These are phyloP conservation scores for Diacarnus erythraeanus DNA, from an alignment of 37 sponge, comb jelly and placozoan species.

Conservation along the genomic window DNA sequence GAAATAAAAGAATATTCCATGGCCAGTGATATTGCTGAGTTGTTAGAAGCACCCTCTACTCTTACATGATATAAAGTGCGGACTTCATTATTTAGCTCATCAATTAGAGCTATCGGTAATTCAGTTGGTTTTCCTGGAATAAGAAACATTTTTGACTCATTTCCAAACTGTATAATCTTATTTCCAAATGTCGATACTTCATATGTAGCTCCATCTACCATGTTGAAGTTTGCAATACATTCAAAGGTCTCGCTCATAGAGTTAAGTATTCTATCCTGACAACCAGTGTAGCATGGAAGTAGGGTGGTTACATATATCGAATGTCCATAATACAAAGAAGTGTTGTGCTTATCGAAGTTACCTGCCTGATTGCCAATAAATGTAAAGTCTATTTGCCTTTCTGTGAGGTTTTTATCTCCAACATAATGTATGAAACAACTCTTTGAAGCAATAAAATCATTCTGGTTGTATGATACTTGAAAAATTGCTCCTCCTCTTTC, in stretches of 20 bases:
- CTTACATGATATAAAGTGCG: neutral
- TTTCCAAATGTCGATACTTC: neutral
- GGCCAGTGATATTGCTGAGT: neutral
- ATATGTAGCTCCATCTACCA: neutral
- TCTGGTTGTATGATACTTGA: neutral
- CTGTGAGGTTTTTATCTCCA: neutral
- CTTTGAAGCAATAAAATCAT: neutral
- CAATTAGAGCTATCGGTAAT: neutral
- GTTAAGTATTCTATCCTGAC: neutral
- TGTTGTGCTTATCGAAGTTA: neutral
- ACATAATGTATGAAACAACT: slow-evolving; percentile 14
- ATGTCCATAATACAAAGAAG: neutral
- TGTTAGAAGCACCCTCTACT: neutral
- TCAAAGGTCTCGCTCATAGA: neutral
- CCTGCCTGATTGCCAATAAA: neutral
- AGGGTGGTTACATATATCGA: slow-evolving; percentile 15
- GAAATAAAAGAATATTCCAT: neutral
- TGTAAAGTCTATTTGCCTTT: neutral
- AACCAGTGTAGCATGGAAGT: slow-evolving; percentile 9
- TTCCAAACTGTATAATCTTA: no score
- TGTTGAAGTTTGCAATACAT: slow-evolving; percentile 5
- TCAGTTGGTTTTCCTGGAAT: neutral
- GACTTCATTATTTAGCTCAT: neutral
- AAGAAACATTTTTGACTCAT: neutral
- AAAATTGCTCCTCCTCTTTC: slow-evolving; percentile 29